phyloP scores from a whole-genome alignment of 1,140 invertebrate genomes.

The Stegodyphus mimosarum region DNA sequence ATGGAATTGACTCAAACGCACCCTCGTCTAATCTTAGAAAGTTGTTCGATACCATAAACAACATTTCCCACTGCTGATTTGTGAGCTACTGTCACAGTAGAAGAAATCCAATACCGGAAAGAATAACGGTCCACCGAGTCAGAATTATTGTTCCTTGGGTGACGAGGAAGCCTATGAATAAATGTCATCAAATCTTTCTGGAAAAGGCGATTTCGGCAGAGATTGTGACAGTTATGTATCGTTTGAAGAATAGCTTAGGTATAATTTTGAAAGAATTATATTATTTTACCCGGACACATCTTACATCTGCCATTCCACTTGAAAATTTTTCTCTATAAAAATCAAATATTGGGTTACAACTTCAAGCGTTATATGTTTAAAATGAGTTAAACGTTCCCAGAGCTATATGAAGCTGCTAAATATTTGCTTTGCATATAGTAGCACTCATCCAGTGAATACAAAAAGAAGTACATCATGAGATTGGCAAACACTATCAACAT shows the following conservation, averaged over 20 bases:
- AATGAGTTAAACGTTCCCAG: too few species aligned
- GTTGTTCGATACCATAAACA: constrained; percentile 31
- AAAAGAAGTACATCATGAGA: too few species aligned
- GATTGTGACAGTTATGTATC: not conserved
- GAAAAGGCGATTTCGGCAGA: too few species aligned
- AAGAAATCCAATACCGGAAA: constrained; percentile 32
- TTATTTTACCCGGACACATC: not conserved
- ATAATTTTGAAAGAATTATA: constrained; percentile 31
- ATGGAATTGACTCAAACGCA: constrained; percentile 14
- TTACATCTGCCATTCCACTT: too few species aligned
- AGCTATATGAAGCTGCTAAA: too few species aligned
- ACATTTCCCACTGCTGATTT: constrained; percentile 28
- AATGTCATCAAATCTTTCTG: not conserved
- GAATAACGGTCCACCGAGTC: constrained; percentile 9
- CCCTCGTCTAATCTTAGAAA: constrained; percentile 25
- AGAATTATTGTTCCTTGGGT: constrained; percentile 16
- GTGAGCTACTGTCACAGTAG: constrained; percentile 26
- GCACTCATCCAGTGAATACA: too few species aligned
- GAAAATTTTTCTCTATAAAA: too few species aligned
- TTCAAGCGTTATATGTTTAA: too few species aligned
- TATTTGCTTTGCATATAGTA: too few species aligned
- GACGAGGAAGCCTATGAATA: constrained; percentile 20
- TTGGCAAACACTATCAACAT: too few species aligned
- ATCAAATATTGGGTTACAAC: too few species aligned
- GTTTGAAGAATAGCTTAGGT: not conserved